These are phyloP conservation scores for Zosterops borbonicus DNA, from an alignment of 2,113 vertebrate species.

Conservation along the genomic window DNA sequence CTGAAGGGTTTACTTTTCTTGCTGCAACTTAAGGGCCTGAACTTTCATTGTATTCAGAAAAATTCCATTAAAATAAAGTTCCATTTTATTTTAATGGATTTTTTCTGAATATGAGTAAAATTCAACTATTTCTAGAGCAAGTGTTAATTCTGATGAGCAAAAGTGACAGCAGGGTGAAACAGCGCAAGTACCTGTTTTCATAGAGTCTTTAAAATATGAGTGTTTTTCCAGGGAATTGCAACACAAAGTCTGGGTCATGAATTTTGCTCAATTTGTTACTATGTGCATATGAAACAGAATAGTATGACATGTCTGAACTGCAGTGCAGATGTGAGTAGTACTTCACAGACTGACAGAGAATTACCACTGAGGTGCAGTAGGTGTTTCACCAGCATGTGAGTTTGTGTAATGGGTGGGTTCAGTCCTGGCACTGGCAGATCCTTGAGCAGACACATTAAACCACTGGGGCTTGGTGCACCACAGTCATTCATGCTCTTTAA, in stretches of 20 bases:
- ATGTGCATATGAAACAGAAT: background rate
- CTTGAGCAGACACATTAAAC: background rate
- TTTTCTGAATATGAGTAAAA: background rate
- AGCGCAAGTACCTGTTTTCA: background rate
- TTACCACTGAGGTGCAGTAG: fast-evolving
- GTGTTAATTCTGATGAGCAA: background rate
- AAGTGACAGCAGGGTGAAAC: background rate
- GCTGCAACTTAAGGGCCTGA: background rate
- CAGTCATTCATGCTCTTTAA: background rate
- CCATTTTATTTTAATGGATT: background rate
- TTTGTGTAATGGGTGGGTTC: background rate
- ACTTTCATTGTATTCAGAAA: background rate
- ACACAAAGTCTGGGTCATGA: background rate
- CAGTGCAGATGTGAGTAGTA: background rate
- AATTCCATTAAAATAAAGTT: background rate
- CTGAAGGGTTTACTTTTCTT: background rate
- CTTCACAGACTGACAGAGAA: background rate
- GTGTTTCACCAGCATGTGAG: background rate
- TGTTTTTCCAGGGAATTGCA: background rate
- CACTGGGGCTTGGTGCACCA: background rate
- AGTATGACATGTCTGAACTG: background rate
- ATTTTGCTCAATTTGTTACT: background rate
- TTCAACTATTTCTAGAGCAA: background rate
- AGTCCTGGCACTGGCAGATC: background rate
- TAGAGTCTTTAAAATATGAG: background rate